phyloP scores from a whole-genome alignment of 2,113 vertebrate genomes.

The Zapus hudsonius region DNA sequence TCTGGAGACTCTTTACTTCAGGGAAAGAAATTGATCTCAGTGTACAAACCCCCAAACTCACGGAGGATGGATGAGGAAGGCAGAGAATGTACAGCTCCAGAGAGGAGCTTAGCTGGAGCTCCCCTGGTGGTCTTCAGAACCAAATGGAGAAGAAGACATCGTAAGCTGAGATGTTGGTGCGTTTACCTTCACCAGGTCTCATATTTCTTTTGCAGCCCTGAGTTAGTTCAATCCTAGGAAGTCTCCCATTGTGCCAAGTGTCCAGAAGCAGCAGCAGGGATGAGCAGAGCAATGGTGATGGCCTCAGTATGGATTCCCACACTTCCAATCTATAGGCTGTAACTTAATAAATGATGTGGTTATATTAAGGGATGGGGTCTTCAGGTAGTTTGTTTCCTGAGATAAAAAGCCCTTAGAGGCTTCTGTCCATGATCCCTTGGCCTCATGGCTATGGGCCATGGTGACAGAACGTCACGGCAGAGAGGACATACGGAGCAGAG shows the following conservation, averaged over 20 bases:
- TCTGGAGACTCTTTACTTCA: conserved; percentile 6
- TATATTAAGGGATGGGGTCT: not conserved
- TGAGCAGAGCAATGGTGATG: too few species aligned
- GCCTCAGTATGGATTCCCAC: not conserved
- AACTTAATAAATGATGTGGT: not conserved
- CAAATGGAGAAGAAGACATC: not conserved
- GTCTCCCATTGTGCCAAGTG: not conserved
- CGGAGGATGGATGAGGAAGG: not conserved
- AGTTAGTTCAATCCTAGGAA: conserved; percentile 5
- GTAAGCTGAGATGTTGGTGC: not conserved
- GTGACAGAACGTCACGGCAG: too few species aligned
- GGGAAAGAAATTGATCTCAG: not conserved
- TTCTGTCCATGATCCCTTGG: not conserved
- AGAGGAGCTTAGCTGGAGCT: not conserved
- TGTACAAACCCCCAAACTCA: conserved; percentile 21
- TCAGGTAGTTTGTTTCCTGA: not conserved
- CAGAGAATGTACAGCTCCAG: not conserved
- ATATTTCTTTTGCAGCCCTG: not conserved
- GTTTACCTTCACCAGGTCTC: conserved; percentile 20
- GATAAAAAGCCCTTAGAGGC: not conserved
- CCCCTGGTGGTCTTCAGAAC: not conserved
- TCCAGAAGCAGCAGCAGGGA: too few species aligned
- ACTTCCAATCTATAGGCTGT: not conserved
- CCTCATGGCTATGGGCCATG: not conserved
- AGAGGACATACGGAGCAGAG: not conserved